Conservation (phyloP, 2,888 invertebrate species). For the Euproctis similis region DNA sequence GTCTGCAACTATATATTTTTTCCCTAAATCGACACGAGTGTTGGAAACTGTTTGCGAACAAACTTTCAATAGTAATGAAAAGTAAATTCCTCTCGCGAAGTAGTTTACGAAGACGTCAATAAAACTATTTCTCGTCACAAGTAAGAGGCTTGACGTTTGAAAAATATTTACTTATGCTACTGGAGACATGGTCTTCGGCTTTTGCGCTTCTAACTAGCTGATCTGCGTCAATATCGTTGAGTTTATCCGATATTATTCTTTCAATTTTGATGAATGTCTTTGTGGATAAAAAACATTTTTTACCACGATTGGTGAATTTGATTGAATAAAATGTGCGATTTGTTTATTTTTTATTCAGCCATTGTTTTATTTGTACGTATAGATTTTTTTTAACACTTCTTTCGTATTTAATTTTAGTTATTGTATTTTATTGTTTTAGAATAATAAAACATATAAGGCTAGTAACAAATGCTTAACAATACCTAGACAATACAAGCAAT, state of each 20-base stretch:
- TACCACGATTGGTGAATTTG: too few species aligned
- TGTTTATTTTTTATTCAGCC: too few species aligned
- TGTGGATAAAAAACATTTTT: conserved; percentile 18
- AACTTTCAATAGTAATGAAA: conserved; percentile 66
- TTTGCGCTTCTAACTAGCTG: conserved; percentile 26
- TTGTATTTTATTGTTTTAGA: too few species aligned
- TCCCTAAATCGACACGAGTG: conserved; percentile 29
- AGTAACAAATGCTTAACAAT: too few species aligned
- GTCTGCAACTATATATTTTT: conserved; percentile 19
- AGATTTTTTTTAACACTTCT: too few species aligned
- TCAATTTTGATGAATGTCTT: conserved; percentile 21
- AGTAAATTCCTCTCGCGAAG: conserved; percentile 54
- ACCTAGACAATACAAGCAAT: too few species aligned
- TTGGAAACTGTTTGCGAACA: conserved; percentile 55
- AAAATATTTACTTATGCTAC: conserved; percentile 54
- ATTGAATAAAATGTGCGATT: too few species aligned
- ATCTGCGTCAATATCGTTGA: conserved; percentile 13
- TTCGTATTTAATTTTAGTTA: too few species aligned
- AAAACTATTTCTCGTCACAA: conserved; percentile 53
- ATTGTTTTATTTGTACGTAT: too few species aligned
- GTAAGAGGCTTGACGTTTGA: conserved; percentile 35
- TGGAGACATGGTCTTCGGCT: conserved; percentile 24
- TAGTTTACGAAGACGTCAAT: conserved; percentile 52
- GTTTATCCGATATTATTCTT: conserved; percentile 24
- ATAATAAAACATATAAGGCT: too few species aligned